phyloP scores from a whole-genome alignment of 1,140 invertebrate genomes.

The Bombus fervidus region DNA sequence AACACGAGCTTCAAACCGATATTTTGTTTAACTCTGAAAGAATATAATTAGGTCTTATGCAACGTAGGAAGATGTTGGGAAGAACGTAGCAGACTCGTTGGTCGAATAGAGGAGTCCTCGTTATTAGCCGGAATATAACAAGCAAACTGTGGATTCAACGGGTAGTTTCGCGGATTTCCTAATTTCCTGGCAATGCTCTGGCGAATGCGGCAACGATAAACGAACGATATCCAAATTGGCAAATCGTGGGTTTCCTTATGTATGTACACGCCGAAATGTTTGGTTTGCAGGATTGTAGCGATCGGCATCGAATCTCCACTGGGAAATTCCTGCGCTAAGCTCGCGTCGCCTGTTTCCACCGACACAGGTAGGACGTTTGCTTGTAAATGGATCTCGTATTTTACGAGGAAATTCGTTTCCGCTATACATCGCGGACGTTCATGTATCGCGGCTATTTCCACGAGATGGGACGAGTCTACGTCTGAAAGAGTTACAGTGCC shows the following conservation, averaged over 20 bases:
- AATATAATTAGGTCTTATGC: no score
- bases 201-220: no score
- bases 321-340: background rate
- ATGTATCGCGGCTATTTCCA: constrained; percentile 9
- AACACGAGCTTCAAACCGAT: no score
- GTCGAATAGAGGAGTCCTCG: no score
- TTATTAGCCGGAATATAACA: no score
- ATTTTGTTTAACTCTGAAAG: no score
- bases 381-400: constrained; percentile 32
- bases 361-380: constrained; percentile 3
- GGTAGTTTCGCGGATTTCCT: background rate
- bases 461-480: background rate
- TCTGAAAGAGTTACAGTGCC: background rate
- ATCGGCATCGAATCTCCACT: background rate
- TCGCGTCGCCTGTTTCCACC: background rate
- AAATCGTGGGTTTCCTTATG: background rate
- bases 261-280: background rate
- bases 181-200: background rate
- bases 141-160: background rate
- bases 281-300: background rate
- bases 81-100: no score
- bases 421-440: constrained; percentile 26
- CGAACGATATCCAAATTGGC: background rate
- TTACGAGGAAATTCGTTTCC: constrained; percentile 32
- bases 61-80: no score